These are phyloP conservation scores for Sarcophaga peregrina DNA, from an alignment of 1,140 invertebrate species.

Conservation along the genomic window DNA sequence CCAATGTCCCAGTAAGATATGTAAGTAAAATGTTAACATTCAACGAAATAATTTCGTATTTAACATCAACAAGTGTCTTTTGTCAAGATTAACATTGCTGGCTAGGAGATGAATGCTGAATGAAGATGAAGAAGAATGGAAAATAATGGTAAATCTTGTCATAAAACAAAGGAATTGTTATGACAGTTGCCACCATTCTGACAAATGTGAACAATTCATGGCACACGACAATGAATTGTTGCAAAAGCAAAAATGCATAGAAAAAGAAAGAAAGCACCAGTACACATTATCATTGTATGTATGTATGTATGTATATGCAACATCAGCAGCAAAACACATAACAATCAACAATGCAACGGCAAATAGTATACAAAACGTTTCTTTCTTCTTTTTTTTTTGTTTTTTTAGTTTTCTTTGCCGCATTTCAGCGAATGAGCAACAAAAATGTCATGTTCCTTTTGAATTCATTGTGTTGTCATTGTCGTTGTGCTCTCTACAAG, in stretches of 20 bases:
- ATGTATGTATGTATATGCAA: neutral
- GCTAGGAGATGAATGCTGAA: too few relatives aligned
- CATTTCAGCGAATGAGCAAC: conserved; percentile 16
- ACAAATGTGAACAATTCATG: conserved; percentile 17
- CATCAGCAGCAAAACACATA: too few relatives aligned
- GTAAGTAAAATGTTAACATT: neutral
- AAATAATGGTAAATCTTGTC: conserved; percentile 22
- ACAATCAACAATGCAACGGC: too few relatives aligned
- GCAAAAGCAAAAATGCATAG: neutral
- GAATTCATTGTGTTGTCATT: conserved; percentile 24
- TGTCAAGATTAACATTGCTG: neutral
- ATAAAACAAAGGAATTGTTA: conserved; percentile 22
- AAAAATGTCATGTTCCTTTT: conserved; percentile 14
- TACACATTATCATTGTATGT: neutral
- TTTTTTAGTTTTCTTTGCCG: neutral
- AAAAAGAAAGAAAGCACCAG: neutral
- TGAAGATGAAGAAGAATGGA: neutral
- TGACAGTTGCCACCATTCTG: conserved; percentile 17
- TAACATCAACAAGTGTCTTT: conserved; percentile 21
- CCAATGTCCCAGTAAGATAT: conserved; percentile 13
- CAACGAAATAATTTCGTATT: conserved; percentile 14
- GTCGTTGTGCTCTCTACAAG: neutral
- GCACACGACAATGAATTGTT: neutral
- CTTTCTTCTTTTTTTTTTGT: too few relatives aligned
- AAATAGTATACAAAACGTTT: neutral